phyloP scores from a whole-genome alignment of 2,797 vertebrate genomes.

The Rhinogobio ventralis region DNA sequence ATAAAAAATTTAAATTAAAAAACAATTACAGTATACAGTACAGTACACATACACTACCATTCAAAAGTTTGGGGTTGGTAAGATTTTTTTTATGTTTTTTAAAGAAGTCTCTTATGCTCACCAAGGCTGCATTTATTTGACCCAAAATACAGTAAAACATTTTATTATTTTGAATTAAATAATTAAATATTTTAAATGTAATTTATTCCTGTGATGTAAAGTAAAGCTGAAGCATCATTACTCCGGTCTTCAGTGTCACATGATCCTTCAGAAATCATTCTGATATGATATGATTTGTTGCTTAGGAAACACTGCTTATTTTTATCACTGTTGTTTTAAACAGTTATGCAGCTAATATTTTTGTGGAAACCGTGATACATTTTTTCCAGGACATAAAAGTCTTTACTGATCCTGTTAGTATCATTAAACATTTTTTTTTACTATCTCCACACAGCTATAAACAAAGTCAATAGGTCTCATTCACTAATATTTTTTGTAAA shows the following conservation, averaged over 20 bases:
- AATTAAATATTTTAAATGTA: neutral
- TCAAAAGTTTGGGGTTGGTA: neutral
- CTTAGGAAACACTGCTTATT: neutral
- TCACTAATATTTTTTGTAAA: neutral
- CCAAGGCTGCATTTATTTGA: neutral
- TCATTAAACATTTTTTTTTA: neutral
- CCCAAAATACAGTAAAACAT: neutral
- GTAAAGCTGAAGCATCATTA: neutral
- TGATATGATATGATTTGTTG: neutral
- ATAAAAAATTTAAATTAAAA: neutral
- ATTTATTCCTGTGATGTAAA: neutral
- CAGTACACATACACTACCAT: neutral
- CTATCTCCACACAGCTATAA: neutral
- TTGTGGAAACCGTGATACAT: neutral
- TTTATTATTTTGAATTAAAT: too few species aligned
- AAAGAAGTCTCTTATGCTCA: neutral
- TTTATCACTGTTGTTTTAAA: neutral
- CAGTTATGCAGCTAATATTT: neutral
- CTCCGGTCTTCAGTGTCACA: neutral
- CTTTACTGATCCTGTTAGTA: neutral
- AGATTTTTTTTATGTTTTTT: too few species aligned
- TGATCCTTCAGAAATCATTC: neutral
- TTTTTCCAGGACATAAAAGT: neutral
- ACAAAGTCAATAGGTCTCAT: neutral
- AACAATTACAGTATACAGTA: too few species aligned